These are phyloP conservation scores for Ernsta delagoae DNA, from an alignment of 2,888 invertebrate genomes.

Conservation along the genomic window DNA sequence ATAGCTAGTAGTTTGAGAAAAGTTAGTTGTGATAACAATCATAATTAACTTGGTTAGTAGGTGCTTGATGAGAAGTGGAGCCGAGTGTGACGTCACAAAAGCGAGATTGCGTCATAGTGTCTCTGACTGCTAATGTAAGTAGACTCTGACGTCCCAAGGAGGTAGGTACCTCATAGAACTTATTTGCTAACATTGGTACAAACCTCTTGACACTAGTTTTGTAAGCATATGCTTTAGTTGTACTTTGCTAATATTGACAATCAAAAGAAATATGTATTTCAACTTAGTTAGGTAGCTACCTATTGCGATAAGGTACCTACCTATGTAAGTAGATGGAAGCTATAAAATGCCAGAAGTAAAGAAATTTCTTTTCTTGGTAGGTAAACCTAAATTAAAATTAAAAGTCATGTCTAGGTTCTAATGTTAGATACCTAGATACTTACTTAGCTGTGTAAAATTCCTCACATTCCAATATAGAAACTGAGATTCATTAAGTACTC, in stretches of 20 bases:
- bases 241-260: too few species aligned
- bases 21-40: conserved; percentile 16
- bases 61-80: background rate
- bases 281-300: too few species aligned
- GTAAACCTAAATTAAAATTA: too few species aligned
- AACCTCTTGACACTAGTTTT: conserved; percentile 1
- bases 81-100: background rate
- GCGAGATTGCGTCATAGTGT: background rate
- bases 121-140: background rate
- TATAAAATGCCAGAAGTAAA: too few species aligned
- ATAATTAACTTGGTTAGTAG: conserved; percentile 1
- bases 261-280: too few species aligned
- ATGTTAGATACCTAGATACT: too few species aligned
- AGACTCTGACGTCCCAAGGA: too few species aligned
- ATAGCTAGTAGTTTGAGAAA: conserved; percentile 5
- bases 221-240: background rate
- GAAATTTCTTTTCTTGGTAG: too few species aligned
- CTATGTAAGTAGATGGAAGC: too few species aligned
- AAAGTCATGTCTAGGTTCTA: too few species aligned
- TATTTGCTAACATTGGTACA: background rate
- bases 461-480: background rate
- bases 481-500: background rate
- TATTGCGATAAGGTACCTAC: too few species aligned
- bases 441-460: too few species aligned
- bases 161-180: background rate